These are phyloP conservation scores for Acipenser transmontanus DNA, from an alignment of 2,797 vertebrate genomes.

Conservation along the genomic window DNA sequence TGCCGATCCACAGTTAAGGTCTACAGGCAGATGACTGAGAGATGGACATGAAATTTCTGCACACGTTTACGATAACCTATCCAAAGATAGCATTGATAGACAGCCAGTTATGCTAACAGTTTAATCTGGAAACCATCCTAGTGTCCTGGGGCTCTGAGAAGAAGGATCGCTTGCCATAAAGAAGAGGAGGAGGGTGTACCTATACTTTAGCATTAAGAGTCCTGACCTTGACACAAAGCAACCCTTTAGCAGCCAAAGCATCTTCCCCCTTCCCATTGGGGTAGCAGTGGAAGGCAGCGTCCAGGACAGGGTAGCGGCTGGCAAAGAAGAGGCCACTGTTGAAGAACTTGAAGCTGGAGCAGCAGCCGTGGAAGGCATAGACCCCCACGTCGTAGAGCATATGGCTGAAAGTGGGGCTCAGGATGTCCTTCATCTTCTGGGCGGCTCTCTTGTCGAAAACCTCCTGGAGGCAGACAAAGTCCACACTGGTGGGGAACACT, in stretches of 20 bases:
- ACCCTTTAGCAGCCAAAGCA: conserved; percentile 71
- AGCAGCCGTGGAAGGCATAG: conserved; percentile 54
- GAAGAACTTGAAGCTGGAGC: conserved; percentile 66
- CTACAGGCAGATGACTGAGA: too few species aligned
- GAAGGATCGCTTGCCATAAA: too few species aligned
- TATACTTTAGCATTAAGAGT: too few species aligned
- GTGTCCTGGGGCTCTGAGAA: too few species aligned
- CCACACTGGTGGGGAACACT: conserved; percentile 54
- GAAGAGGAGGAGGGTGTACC: too few species aligned
- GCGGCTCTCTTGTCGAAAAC: conserved; percentile 72
- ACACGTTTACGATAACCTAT: too few species aligned
- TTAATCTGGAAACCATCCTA: too few species aligned
- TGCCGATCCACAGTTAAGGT: too few species aligned
- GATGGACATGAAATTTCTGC: too few species aligned
- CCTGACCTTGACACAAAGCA: conserved; percentile 70
- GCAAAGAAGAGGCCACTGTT: conserved; percentile 77
- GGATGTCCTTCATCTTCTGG: conserved; percentile 35
- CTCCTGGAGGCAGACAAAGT: conserved; percentile 78
- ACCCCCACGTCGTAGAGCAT: conserved; percentile 69
- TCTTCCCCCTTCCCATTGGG: conserved; percentile 66
- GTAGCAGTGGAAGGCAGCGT: conserved; percentile 64
- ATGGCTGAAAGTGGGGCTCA: conserved; percentile 58
- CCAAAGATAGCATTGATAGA: too few species aligned
- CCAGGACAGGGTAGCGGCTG: conserved; percentile 66
- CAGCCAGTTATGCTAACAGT: too few species aligned